Conservation (phyloP, 2,113 vertebrate genomes). For the Ammodytes dubius region DNA sequence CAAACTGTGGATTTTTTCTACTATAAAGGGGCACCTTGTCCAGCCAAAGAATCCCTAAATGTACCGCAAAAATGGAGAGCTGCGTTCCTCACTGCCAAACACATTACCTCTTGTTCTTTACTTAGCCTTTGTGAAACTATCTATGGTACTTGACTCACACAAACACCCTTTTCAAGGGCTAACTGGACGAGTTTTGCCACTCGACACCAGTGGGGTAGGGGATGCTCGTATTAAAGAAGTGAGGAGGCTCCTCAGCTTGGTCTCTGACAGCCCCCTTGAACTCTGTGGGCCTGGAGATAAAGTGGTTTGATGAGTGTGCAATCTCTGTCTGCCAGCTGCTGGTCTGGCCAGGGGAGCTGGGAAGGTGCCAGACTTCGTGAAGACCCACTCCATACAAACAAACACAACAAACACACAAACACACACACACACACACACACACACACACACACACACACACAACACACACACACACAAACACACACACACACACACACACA, state of each 20-base stretch:
- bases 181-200: slow-evolving; percentile 63
- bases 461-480: neutral
- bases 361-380: slow-evolving; percentile 67
- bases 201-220: slow-evolving; percentile 50
- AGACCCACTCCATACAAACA: slow-evolving; percentile 57
- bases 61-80: slow-evolving; percentile 41
- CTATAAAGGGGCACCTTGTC: slow-evolving; percentile 44
- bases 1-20: slow-evolving; percentile 52
- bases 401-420: slow-evolving; percentile 26
- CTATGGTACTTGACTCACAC: slow-evolving; percentile 47
- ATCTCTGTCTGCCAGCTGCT: slow-evolving; percentile 78
- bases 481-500: neutral
- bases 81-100: slow-evolving; percentile 43
- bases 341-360: slow-evolving; percentile 66
- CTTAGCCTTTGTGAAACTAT: slow-evolving; percentile 68
- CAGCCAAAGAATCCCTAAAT: slow-evolving; percentile 58
- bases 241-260: slow-evolving; percentile 68
- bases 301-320: slow-evolving; percentile 84
- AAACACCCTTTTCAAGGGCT: slow-evolving; percentile 49
- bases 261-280: slow-evolving; percentile 82
- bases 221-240: slow-evolving; percentile 56
- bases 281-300: slow-evolving; percentile 79
- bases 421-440: slow-evolving; percentile 21
- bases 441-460: neutral
- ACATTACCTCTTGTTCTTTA: slow-evolving; percentile 67